These are phyloP conservation scores for Gymnothorax javanicus DNA, from an alignment of 2,797 vertebrate species.

Conservation along the genomic window DNA sequence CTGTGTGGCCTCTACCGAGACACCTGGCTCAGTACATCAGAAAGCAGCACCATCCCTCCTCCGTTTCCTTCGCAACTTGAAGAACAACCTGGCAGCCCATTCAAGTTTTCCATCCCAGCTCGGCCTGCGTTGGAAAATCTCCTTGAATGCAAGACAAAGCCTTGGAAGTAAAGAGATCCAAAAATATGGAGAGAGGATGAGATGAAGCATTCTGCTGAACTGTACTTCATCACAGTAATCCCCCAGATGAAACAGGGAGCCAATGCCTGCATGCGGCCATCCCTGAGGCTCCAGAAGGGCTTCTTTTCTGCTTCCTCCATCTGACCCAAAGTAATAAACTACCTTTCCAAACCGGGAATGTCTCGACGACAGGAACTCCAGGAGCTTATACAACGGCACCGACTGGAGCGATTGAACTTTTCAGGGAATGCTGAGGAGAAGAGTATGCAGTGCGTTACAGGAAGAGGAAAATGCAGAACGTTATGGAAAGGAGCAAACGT, in stretches of 20 bases:
- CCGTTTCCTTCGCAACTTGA: neutral
- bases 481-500: neutral
- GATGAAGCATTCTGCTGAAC: neutral
- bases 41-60: neutral
- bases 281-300: neutral
- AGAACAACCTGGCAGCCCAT: slow-evolving; percentile 5
- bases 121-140: neutral
- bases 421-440: neutral
- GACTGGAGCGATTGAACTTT: neutral
- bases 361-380: neutral
- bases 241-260: neutral
- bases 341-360: neutral
- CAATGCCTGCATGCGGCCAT: neutral
- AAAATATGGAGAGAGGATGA: neutral
- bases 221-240: neutral
- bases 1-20: neutral
- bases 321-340: neutral
- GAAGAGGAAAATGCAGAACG: neutral
- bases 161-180: neutral
- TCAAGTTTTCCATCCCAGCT: neutral
- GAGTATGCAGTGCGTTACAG: neutral
- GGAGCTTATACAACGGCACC: neutral
- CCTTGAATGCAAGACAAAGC: neutral
- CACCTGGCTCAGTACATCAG: neutral
- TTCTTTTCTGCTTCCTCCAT: neutral